Percentiles rank a stretch among this genome's conserved stretches.
These are phyloP conservation scores for Syrphus vitripennis DNA, from an alignment of 2,888 invertebrate genomes.

Conservation along the genomic window DNA sequence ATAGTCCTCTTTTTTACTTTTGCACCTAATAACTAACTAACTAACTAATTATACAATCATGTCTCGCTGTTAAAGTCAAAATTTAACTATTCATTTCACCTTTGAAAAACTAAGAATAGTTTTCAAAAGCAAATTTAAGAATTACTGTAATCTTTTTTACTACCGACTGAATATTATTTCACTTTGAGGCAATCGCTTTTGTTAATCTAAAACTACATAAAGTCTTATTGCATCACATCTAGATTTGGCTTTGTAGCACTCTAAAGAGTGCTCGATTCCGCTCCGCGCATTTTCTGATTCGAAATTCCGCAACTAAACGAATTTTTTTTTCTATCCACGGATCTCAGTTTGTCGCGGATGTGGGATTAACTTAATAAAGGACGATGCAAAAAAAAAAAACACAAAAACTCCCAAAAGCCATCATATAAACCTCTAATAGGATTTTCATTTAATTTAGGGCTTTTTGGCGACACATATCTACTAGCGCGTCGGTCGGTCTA, in stretches of 20 bases:
- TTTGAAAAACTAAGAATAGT: too few relatives aligned
- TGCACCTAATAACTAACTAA: too few relatives aligned
- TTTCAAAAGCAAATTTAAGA: too few relatives aligned
- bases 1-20: too few relatives aligned
- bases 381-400: constrained; percentile 8
- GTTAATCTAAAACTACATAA: too few relatives aligned
- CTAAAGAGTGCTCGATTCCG: background rate
- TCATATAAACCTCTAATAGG: constrained; percentile 69
- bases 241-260: background rate
- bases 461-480: constrained; percentile 67
- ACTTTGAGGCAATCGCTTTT: too few relatives aligned
- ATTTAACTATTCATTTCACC: too few relatives aligned
- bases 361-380: constrained; percentile 59
- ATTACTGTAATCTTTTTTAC: too few relatives aligned
- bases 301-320: constrained; percentile 62
- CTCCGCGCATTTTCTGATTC: background rate
- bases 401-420: constrained; percentile 60
- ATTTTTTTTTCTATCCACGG: background rate
- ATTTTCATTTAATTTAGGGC: constrained; percentile 71
- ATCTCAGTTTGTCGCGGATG: background rate
- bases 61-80: too few relatives aligned
- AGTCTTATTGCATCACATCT: background rate
- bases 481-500: constrained; percentile 1
- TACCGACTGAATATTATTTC: too few relatives aligned
- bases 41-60: too few relatives aligned